A percentile compares a stretch with the other conserved stretches of the same genome.
Evolutionary conservation across 2,113 vertebrate species (phyloP).

Genomic region (Cryptotis parvus): DNA sequence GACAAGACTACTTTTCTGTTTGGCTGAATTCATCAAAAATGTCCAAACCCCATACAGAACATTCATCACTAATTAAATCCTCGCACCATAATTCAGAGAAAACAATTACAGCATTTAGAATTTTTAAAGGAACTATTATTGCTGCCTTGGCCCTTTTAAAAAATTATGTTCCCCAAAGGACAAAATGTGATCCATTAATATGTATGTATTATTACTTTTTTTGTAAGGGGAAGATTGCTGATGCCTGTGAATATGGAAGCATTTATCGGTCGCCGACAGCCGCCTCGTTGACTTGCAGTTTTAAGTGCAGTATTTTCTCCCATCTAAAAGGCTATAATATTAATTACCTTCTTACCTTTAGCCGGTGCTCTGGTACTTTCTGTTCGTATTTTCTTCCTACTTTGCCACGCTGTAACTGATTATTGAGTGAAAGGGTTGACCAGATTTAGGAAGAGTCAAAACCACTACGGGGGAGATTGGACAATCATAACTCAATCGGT

Average conservation of each 20-base stretch:
- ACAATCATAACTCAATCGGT: background rate
- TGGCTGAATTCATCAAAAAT: conserved; percentile 83
- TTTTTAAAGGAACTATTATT: conserved; percentile 86
- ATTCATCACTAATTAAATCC: conserved; percentile 87
- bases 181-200: conserved; percentile 89
- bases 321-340: conserved; percentile 87
- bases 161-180: conserved; percentile 88
- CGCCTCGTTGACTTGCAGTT: conserved; percentile 84
- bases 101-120: conserved; percentile 88
- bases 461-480: background rate
- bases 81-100: conserved; percentile 85
- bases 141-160: conserved; percentile 88
- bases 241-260: conserved; percentile 87
- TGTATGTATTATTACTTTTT: conserved; percentile 88
- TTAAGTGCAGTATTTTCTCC: conserved; percentile 88
- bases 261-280: conserved; percentile 85
- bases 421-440: conserved; percentile 72
- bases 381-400: conserved; percentile 74
- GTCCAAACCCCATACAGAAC: conserved; percentile 77
- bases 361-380: conserved; percentile 75
- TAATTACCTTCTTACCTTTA: conserved; percentile 86
- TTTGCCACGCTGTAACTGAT: conserved; percentile 59
- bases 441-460: conserved; percentile 55
- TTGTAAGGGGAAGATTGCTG: conserved; percentile 86
- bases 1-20: conserved; percentile 74